Evolutionary conservation across 2,797 vertebrate species (phyloP).

Genomic region (Streptopelia turtur): DNA sequence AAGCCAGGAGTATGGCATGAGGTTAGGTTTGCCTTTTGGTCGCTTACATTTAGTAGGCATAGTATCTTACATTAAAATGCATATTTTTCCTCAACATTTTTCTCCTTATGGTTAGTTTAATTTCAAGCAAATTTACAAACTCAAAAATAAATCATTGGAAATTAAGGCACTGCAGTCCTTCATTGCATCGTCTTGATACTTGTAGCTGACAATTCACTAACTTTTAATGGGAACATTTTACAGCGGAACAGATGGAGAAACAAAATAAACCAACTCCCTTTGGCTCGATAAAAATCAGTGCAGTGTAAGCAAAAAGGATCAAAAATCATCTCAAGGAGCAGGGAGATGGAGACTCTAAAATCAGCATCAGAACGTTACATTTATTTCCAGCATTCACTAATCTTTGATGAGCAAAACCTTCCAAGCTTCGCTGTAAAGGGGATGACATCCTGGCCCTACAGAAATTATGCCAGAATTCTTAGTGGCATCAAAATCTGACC

Average conservation of each 20-base stretch:
- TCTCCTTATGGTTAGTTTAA: constrained; percentile 36
- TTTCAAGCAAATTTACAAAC: constrained; percentile 37
- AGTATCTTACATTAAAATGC: constrained; percentile 28
- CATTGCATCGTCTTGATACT: constrained; percentile 43
- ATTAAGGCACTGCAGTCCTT: constrained; percentile 56
- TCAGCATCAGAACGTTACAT: constrained; percentile 14
- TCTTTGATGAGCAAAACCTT: not conserved
- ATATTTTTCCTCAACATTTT: constrained; percentile 14
- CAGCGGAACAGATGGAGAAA: constrained; percentile 64
- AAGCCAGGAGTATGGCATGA: not conserved
- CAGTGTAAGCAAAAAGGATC: constrained; percentile 64
- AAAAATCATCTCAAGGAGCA: constrained; percentile 40
- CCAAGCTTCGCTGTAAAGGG: not conserved
- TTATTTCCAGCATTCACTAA: not conserved
- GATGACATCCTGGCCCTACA: not conserved
- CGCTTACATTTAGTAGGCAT: not conserved
- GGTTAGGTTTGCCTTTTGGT: constrained; percentile 18
- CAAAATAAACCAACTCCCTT: constrained; percentile 69
- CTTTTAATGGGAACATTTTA: constrained; percentile 70
- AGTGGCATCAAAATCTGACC: not conserved
- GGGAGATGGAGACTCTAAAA: constrained; percentile 14
- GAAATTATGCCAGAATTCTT: not conserved
- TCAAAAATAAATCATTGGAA: constrained; percentile 66
- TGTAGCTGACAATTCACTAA: constrained; percentile 63
- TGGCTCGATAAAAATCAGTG: constrained; percentile 60